Evolutionary conservation across 2,888 invertebrate species (phyloP), one percentile per base, ranked within the genome.

Genomic region (Synergus laeviventris): DNA sequence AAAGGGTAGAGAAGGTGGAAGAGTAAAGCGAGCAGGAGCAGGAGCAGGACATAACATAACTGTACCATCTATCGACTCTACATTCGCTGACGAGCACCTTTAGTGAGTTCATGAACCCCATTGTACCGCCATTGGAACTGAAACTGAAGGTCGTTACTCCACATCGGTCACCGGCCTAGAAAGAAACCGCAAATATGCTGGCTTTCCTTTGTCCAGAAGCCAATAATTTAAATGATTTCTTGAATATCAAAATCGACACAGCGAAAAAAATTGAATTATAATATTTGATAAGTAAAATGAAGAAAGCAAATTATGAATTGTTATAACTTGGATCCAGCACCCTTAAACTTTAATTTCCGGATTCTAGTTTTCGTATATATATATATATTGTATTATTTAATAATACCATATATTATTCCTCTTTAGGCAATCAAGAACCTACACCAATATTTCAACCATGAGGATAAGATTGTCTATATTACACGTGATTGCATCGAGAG

Each of bases 91-190:
- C 36, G 49, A 49, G 42, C 49, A 70, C 49, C 70, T 70, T 82
- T 80, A 64, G 78, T 81, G 84, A 83, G 87, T 87, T 87, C 87
- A 84, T 86, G 86, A 87, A 86, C 85, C 84, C 81, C 80, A 70
- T 36, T 70, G 70, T 49, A 49, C 24, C 45, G 78, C 56, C 81
- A 80, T 78, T 79, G 78, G 77, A 77, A 79, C 81, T 80, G 80
- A 86, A 85, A 84, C 81, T 81, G 84, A 87, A 87, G 87, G 86
- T 84, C 87, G 83, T 86, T 86, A 87, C 86, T 86, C 87, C 82
- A 87, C 82, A 84, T 85, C 76, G 80, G 79, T 66, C 54, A 64
- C 49, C 11, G 42, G 74, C 38, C 61, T 39, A 49, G 54, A 42
- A 70, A 74, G 36, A 59, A 62, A 76, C 56, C 73, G 45, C 62